Evolutionary conservation across 2,113 vertebrate species (phyloP).

Genomic region (Ophiodon elongatus): DNA sequence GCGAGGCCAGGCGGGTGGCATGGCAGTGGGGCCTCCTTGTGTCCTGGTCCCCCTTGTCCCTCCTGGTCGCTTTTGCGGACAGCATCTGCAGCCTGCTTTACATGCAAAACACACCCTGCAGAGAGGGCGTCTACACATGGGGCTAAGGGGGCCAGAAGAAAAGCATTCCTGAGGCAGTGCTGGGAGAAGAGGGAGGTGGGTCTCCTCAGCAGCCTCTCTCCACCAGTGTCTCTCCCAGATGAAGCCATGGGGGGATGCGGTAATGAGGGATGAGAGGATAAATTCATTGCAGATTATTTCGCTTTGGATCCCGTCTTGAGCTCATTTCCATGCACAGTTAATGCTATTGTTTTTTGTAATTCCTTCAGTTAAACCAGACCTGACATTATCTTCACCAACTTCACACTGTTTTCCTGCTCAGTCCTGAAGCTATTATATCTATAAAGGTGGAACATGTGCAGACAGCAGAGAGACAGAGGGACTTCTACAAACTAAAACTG

Average conservation of each 20-base stretch:
- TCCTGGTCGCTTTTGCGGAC: conserved; percentile 77
- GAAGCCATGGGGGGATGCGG: conserved; percentile 68
- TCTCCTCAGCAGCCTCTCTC: conserved; percentile 78
- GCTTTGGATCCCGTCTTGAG: conserved; percentile 50
- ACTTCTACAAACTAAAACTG: background rate
- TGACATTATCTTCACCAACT: conserved; percentile 20
- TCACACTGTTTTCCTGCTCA: background rate
- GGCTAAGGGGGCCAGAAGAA: conserved; percentile 79
- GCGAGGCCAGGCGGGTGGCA: conserved; percentile 81
- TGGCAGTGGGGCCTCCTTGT: conserved; percentile 82
- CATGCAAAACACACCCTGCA: conserved; percentile 84
- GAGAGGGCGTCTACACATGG: conserved; percentile 84
- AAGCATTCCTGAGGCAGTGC: conserved; percentile 82
- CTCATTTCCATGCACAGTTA: conserved; percentile 64
- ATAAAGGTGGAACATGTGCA: background rate
- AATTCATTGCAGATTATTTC: conserved; percentile 71
- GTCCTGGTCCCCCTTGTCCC: conserved; percentile 78
- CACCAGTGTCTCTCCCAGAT: conserved; percentile 71
- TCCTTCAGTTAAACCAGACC: conserved; percentile 38
- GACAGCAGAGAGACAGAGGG: background rate
- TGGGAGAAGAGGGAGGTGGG: conserved; percentile 80
- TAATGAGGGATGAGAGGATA: conserved; percentile 77
- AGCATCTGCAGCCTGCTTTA: conserved; percentile 85
- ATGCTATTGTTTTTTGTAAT: conserved; percentile 39
- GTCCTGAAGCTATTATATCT: background rate